phyloP scores from a whole-genome alignment of 2,888 invertebrate species.

The Rhingia campestris region DNA sequence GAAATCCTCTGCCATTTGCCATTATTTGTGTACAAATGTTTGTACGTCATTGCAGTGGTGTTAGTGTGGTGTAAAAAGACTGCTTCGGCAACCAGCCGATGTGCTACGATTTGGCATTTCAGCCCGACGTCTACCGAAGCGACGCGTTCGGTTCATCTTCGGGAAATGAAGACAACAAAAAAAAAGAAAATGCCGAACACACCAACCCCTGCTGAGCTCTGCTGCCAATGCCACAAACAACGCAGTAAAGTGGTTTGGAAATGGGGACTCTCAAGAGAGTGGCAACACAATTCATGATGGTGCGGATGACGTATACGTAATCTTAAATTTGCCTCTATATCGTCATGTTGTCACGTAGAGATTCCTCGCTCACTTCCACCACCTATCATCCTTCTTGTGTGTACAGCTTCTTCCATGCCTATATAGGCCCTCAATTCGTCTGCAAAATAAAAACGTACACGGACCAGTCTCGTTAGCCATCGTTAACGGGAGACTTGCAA shows the following conservation, averaged over 20 bases:
- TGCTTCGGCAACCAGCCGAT: constrained; percentile 41
- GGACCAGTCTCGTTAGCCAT: constrained; percentile 61
- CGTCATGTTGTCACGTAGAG: constrained; percentile 61
- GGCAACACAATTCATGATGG: constrained; percentile 52
- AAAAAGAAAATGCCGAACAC: constrained; percentile 10
- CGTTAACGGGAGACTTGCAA: constrained; percentile 38
- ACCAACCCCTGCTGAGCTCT: constrained; percentile 27
- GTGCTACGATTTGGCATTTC: constrained; percentile 3
- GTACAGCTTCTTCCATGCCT: not conserved
- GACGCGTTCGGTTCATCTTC: constrained; percentile 41
- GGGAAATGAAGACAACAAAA: not conserved
- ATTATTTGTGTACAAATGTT: constrained; percentile 1
- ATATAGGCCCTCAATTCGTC: constrained; percentile 30
- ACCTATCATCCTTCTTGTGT: not conserved
- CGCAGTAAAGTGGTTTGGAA: constrained; percentile 47
- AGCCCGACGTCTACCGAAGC: constrained; percentile 28
- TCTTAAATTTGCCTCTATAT: constrained; percentile 66
- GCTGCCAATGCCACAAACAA: constrained; percentile 37
- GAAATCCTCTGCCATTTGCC: constrained; percentile 38
- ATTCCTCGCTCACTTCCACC: constrained; percentile 25
- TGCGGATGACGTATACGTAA: constrained; percentile 64
- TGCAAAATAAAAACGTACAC: constrained; percentile 17
- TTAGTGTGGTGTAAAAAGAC: constrained; percentile 37
- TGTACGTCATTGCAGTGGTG: constrained; percentile 20
- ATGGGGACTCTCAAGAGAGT: constrained; percentile 32